Base-by-base conservation (phyloP, 2,113 vertebrate species). In the Oreochromis tanganicae region DNA sequence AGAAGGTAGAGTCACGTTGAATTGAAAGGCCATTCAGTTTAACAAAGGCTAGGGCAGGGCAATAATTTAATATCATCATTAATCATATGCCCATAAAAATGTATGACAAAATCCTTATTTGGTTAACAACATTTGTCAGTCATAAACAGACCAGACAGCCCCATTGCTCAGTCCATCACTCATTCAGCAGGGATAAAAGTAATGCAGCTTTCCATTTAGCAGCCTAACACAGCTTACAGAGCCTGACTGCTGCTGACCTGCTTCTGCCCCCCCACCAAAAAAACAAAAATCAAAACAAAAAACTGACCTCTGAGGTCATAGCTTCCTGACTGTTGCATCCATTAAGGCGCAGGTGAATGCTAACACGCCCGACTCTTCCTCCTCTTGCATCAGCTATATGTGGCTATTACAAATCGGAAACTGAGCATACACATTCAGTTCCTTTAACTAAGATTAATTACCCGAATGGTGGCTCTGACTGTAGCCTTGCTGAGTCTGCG, bases 291-390 rank as follows among this genome's bases (percentile, higher is more conserved):
- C 19, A 21, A 66, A 68, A 38, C 63, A 24, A 43, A 87, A 73
- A 9, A 50, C 55, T 86, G 89, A 91, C 88, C 93, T 63, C 87
- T 87, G 59, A 55, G 91, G 82, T 91, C 91, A 75, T 78, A 24
- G 85, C 55, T 92, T 59, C 79, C 52, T 43, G 88, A 87, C 82
- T 56, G 55, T 63, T 21, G 56, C 93, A 55, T 89, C 83, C 85
- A 87, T 91, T 87, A 79, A 24, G 32, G 36, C 55, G 79, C 85
- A 85, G 87, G 87, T 88, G 88, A 87, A 89, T 59, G 21, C 54
- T 75, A 89, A 91, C 56, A 46, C 50, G 50, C 59, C 16, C 1
- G 10, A 55, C 21, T 1, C 34, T 48, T 10, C n/a, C 63, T 41
- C 82, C 80, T 24, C 68, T 73, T 7, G 29, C 78, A 24, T 63